Conservation (phyloP, 2,888 invertebrate genomes). For the Elysia crispata region DNA sequence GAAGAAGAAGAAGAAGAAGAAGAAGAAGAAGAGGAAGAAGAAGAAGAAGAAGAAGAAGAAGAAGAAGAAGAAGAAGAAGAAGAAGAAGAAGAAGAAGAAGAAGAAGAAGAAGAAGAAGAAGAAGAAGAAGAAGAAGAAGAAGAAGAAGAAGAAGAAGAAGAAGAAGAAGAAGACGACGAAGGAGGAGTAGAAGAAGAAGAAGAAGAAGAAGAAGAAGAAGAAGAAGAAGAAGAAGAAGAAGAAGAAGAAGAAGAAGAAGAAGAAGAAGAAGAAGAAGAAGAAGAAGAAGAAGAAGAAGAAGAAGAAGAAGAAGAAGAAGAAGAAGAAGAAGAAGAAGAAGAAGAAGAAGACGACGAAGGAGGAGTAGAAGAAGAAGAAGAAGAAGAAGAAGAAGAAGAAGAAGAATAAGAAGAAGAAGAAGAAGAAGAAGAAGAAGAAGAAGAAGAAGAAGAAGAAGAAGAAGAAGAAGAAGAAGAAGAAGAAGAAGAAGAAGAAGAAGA, state of each 20-base stretch:
- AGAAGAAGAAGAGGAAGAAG: slow-evolving; percentile 10
- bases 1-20: not conserved
- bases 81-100: slow-evolving; percentile 21
- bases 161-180: too few species aligned
- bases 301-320: slow-evolving; percentile 19
- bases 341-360: too few species aligned
- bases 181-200: too few species aligned
- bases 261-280: slow-evolving; percentile 33
- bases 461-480: not conserved
- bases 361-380: too few species aligned
- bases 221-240: not conserved
- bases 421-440: not conserved
- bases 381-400: too few species aligned
- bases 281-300: not conserved
- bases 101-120: slow-evolving; percentile 28
- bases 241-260: slow-evolving; percentile 10
- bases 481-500: slow-evolving; percentile 2
- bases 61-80: slow-evolving; percentile 27
- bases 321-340: slow-evolving; percentile 16
- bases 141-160: slow-evolving; percentile 28
- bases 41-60: not conserved
- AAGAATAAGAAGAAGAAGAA: too few species aligned
- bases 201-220: not conserved
- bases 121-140: slow-evolving; percentile 26
- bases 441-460: slow-evolving; percentile 24